Percentiles rank a stretch among this genome's conserved stretches.
These are phyloP conservation scores for Gyps fulvus DNA, from an alignment of 2,113 vertebrate genomes.

Conservation along the genomic window DNA sequence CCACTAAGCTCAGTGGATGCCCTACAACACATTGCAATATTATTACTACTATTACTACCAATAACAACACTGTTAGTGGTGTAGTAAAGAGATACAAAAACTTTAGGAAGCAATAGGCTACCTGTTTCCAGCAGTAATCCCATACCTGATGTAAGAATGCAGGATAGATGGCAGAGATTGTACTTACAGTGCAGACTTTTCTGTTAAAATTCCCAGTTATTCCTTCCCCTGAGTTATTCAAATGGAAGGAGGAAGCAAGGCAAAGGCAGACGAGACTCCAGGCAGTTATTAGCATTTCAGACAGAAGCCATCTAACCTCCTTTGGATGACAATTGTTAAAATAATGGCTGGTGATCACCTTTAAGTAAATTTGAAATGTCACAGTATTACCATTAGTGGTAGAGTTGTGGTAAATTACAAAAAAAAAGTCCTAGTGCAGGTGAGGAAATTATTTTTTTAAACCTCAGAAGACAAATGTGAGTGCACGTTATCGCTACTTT, in stretches of 20 bases:
- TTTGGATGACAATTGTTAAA: background rate
- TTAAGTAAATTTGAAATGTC: background rate
- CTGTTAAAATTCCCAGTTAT: background rate
- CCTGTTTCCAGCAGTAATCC: background rate
- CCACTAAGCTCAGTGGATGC: background rate
- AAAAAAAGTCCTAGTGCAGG: background rate
- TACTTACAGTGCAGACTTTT: background rate
- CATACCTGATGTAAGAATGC: background rate
- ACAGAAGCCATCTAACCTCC: background rate
- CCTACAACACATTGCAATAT: background rate
- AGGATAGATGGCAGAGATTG: background rate
- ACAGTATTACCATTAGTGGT: background rate
- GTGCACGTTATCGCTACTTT: background rate
- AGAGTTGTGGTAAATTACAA: background rate
- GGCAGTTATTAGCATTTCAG: slow-evolving; percentile 1
- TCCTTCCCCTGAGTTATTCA: background rate
- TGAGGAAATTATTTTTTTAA: background rate
- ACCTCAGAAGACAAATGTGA: background rate
- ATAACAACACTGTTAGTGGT: background rate
- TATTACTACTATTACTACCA: background rate
- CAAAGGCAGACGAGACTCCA: background rate
- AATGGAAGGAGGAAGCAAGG: background rate
- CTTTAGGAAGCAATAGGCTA: background rate
- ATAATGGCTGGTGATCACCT: background rate
- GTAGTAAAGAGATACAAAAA: background rate